Base-by-base conservation (phyloP, 2,888 invertebrate genomes). In the Cephalotes varians region DNA sequence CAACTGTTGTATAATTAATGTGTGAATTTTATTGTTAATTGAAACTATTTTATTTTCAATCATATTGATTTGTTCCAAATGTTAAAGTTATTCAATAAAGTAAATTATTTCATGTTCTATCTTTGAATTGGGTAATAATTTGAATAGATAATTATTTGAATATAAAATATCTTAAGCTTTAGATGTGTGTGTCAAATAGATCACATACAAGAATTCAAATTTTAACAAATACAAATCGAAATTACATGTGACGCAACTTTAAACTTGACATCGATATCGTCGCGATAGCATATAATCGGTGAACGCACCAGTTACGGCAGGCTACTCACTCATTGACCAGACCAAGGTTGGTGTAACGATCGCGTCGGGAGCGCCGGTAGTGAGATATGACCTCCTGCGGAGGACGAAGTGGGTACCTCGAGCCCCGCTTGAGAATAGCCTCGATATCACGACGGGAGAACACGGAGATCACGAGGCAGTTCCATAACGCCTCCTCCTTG, bases 281-380 rank as follows among this genome's bases (percentile, higher is more conserved):
- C 31, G 62, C 21, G 34, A 15, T 25, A n/a, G 12, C 58, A 40
- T 54, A 65, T 65, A 76, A 76, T 65, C 76, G 40, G 25, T 31
- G 58, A 71, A 31, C 31, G 31, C 44, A 21, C 71, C 69, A 34
- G 12, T 12, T 9, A 9, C 47, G n/a, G 2, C 18, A 3, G 10
- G n/a, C 25, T 56, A 93, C 97, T 96, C 95, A 98, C 97, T 98
- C 98, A 94, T 98, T 98, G 44, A 97, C 97, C 72, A 98, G 95
- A 88, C 98, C 98, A 34, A 96, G 96, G 87, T 97, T 97, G 44
- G 97, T 96, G 94, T 98, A 98, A 93, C 97, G 96, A 92, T 98
- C 98, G 0, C 97, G 97, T 25, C 97, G 95, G 60, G 96, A 96
- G 76, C 95, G 95, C 44, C 98, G 95, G 94, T 98, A 98, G 90